Evolutionary conservation across 2,113 vertebrate genomes (phyloP), one percentile per base, ranked within the genome.

Genomic region (Hiodon alosoides): DNA sequence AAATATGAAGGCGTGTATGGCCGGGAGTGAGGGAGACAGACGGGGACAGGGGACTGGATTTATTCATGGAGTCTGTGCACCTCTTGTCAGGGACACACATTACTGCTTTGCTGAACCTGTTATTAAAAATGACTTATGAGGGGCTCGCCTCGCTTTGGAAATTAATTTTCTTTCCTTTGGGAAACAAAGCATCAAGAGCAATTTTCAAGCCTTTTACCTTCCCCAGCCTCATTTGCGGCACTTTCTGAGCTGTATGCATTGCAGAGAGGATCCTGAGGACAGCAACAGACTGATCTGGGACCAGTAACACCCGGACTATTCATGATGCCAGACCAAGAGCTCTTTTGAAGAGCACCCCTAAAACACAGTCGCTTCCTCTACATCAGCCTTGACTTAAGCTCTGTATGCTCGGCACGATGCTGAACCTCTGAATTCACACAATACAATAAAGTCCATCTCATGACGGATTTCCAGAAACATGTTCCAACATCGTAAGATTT

Each of bases 111-210:
- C 60, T 54, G 61, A 14, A 11, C 55, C 61, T 73, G 47, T 72
- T 53, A 73, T 64, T 61, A 73, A 67, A 74, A 53, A 4, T 74
- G 46, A 58, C 31, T 47, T 48, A 6, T 55, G 73, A 67, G 4
- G 53, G 52, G 62, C 65, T 31, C 51, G 51, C 61, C n/a, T 64
- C 66, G 51, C 31, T 48, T 7, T 7, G 51, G 62, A 64, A 62
- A 48, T 14, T 46, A 59, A 14, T 9, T 8, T 52, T 13, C n/a
- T 9, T 14, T n/a, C 48, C 14, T 5, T 17, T 16, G 17, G 62
- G 52, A 57, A 57, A 65, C 17, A 46, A 8, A 66, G 7, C 8
- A n/a, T 17, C n/a, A 13, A 5, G 52, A 17, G 48, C 72, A 50
- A 47, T 55, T 74, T 53, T 66, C 62, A 67, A n/a, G 13, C 64